Conservation (phyloP, 2,113 vertebrate species). For the Kryptolebias marmoratus region DNA sequence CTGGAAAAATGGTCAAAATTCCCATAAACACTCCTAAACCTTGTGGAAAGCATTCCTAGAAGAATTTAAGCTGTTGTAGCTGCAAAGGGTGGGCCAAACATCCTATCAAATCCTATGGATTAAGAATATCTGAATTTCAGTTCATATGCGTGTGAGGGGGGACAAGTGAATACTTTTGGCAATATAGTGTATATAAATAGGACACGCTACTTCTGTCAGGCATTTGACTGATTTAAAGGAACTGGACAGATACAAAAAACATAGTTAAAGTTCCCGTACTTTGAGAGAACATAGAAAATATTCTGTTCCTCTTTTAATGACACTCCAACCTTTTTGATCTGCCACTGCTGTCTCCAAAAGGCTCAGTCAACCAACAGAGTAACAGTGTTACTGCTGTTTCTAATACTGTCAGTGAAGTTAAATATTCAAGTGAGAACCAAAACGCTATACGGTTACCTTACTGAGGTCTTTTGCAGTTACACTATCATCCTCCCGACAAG, state of each 20-base stretch:
- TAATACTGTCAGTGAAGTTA: background rate
- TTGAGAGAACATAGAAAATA: background rate
- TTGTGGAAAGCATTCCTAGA: too few relatives aligned
- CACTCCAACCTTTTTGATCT: background rate
- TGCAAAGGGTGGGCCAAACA: too few relatives aligned
- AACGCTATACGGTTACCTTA: conserved; percentile 81
- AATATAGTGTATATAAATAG: conserved; percentile 7
- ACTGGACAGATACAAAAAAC: background rate
- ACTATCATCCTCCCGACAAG: conserved; percentile 95
- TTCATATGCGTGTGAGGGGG: too few relatives aligned
- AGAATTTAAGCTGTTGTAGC: too few relatives aligned
- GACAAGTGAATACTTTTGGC: too few relatives aligned
- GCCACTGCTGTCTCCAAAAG: background rate
- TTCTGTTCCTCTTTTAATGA: background rate
- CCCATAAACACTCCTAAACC: too few relatives aligned
- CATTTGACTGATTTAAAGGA: background rate
- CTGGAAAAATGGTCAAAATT: too few relatives aligned
- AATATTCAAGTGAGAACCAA: background rate
- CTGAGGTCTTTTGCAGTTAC: conserved; percentile 97
- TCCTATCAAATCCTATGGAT: too few relatives aligned
- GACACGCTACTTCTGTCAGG: background rate
- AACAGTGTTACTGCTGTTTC: background rate
- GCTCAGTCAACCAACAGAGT: background rate
- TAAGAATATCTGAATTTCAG: too few relatives aligned
- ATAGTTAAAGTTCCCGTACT: background rate